Evolutionary conservation across 2,888 invertebrate genomes (phyloP).

Genomic region (Cheiracanthium punctorium): DNA sequence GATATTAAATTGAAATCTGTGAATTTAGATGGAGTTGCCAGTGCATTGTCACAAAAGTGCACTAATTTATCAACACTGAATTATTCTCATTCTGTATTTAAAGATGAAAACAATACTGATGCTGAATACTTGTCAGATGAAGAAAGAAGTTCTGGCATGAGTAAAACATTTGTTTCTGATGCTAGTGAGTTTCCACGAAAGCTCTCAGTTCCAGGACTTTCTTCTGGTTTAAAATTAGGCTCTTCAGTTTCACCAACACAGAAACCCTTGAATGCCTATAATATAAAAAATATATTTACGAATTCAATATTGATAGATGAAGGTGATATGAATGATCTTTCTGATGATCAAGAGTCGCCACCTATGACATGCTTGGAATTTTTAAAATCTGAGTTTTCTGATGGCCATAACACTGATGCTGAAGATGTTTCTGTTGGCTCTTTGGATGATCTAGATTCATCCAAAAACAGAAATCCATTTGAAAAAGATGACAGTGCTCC

Average conservation of each 20-base stretch:
- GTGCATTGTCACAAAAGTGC: background rate
- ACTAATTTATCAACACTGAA: slow-evolving; percentile 32
- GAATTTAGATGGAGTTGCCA: slow-evolving; percentile 25
- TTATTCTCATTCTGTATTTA: slow-evolving; percentile 21
- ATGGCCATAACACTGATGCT: slow-evolving; percentile 40
- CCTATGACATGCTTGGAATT: slow-evolving; percentile 58
- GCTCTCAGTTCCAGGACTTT: background rate
- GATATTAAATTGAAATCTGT: slow-evolving; percentile 6
- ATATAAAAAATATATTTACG: slow-evolving; percentile 3
- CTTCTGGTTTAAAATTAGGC: background rate
- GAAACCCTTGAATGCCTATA: background rate
- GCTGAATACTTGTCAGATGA: slow-evolving; percentile 45
- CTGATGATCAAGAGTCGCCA: background rate
- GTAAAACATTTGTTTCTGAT: background rate
- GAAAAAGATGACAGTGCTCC: background rate
- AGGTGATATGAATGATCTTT: background rate
- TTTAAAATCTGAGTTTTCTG: slow-evolving; percentile 34
- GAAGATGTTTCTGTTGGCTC: slow-evolving; percentile 38
- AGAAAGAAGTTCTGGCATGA: background rate
- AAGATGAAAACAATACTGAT: slow-evolving; percentile 30
- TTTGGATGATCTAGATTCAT: background rate
- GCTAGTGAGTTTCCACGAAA: background rate
- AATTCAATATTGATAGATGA: slow-evolving; percentile 7
- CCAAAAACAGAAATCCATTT: background rate
- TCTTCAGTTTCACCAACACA: background rate